These are phyloP conservation scores for Microcaecilia unicolor DNA, from an alignment of 2,797 vertebrate species.

Conservation along the genomic window DNA sequence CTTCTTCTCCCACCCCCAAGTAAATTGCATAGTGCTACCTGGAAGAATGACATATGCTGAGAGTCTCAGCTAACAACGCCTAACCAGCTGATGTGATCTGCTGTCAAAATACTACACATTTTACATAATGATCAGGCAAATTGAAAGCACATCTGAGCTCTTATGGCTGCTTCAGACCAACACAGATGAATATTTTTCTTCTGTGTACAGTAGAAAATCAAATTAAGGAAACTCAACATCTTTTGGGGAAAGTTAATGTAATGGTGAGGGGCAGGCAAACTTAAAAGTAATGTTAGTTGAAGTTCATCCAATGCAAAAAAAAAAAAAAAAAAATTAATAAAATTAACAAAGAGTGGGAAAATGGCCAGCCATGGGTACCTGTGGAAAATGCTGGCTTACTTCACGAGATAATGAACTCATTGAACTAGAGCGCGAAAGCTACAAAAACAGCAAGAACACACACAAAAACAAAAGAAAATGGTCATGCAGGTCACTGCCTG, in stretches of 20 bases:
- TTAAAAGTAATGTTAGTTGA: slow-evolving; percentile 19
- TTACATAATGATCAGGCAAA: no score
- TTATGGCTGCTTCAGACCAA: no score
- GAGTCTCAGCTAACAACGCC: no score
- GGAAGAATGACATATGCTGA: no score
- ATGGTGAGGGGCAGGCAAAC: not conserved
- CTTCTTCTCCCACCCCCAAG: no score
- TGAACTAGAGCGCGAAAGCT: slow-evolving; percentile 97
- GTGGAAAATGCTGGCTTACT: slow-evolving; percentile 96
- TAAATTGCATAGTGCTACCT: no score
- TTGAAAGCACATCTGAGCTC: no score
- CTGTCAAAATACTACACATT: no score
- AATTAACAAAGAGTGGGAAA: slow-evolving; percentile 25
- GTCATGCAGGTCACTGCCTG: slow-evolving; percentile 55
- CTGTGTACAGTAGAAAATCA: no score
- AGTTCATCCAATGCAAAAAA: not conserved
- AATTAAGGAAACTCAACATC: slow-evolving; percentile 12
- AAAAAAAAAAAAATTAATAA: not conserved
- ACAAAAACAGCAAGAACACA: slow-evolving; percentile 66
- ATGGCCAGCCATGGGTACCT: slow-evolving; percentile 80
- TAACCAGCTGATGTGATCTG: no score
- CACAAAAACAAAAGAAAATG: slow-evolving; percentile 53
- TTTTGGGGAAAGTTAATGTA: no score
- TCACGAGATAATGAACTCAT: slow-evolving; percentile 95
- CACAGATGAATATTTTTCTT: no score